Conservation (phyloP, 2,113 vertebrate species). For the Pteropus alecto region DNA sequence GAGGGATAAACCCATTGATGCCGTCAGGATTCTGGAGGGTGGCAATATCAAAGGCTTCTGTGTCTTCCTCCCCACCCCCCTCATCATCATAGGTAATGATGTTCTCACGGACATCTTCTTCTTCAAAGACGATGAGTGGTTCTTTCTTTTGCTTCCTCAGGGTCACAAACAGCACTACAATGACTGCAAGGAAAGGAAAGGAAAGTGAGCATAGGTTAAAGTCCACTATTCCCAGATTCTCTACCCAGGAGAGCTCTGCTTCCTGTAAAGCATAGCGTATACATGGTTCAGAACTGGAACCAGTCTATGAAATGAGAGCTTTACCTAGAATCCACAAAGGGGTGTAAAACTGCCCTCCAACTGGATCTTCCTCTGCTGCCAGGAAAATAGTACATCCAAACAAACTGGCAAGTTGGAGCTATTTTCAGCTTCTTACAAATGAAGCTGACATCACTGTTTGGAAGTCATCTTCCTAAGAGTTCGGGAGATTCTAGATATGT, state of each 20-base stretch:
- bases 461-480: neutral
- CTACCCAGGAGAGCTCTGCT: neutral
- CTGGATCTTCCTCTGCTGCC: no score
- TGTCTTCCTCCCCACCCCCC: constrained; percentile 97
- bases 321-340: neutral
- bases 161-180: constrained; percentile 97
- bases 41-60: constrained; percentile 97
- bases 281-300: neutral
- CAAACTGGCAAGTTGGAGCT: neutral
- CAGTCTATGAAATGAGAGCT: neutral
- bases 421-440: neutral
- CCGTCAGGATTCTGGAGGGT: constrained; percentile 98
- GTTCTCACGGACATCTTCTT: constrained; percentile 98
- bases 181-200: constrained; percentile 79
- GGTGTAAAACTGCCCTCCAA: neutral
- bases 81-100: constrained; percentile 99
- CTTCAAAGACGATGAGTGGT: constrained; percentile 95
- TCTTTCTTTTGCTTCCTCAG: constrained; percentile 97
- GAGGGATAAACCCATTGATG: constrained; percentile 95
- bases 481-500: neutral
- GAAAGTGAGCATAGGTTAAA: neutral
- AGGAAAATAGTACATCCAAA: neutral
- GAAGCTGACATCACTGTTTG: neutral
- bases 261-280: rapidly evolving
- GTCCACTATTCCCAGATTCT: neutral